Evolutionary conservation across 2,888 invertebrate species (phyloP).

Genomic region (Mythimna pallens): DNA sequence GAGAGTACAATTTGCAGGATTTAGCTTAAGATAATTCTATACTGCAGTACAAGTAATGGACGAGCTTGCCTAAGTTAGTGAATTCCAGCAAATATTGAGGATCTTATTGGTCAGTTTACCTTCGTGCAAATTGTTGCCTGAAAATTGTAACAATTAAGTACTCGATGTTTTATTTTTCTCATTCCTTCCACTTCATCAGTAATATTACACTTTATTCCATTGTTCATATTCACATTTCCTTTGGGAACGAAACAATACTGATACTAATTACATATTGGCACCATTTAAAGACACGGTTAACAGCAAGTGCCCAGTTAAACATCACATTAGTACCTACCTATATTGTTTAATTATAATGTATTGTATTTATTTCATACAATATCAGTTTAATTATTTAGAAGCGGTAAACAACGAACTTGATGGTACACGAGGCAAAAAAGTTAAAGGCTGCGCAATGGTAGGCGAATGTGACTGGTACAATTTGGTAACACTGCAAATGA

Average conservation of each 20-base stretch:
- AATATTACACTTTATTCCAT: slow-evolving; percentile 9
- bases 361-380: slow-evolving; percentile 1
- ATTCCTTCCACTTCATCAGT: background rate
- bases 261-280: slow-evolving; percentile 39
- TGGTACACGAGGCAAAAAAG: slow-evolving; percentile 12
- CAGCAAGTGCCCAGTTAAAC: slow-evolving; percentile 23
- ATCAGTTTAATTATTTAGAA: slow-evolving; percentile 8
- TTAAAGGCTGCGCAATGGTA: slow-evolving; percentile 18
- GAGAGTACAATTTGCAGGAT: slow-evolving; percentile 12
- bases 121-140: background rate
- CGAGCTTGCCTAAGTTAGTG: background rate
- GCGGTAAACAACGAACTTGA: slow-evolving; percentile 7
- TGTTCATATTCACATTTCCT: slow-evolving; percentile 22
- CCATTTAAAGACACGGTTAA: slow-evolving; percentile 38
- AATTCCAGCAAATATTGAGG: background rate
- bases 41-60: background rate
- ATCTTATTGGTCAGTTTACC: background rate
- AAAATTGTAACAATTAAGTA: background rate
- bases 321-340: slow-evolving; percentile 23
- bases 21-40: background rate
- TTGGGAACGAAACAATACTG: slow-evolving; percentile 37
- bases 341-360: slow-evolving; percentile 11
- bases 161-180: background rate
- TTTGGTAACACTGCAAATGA: slow-evolving; percentile 15
- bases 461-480: background rate